Evolutionary conservation across 2,888 invertebrate genomes (phyloP).

Genomic region (Tenthredo scrophulariae): DNA sequence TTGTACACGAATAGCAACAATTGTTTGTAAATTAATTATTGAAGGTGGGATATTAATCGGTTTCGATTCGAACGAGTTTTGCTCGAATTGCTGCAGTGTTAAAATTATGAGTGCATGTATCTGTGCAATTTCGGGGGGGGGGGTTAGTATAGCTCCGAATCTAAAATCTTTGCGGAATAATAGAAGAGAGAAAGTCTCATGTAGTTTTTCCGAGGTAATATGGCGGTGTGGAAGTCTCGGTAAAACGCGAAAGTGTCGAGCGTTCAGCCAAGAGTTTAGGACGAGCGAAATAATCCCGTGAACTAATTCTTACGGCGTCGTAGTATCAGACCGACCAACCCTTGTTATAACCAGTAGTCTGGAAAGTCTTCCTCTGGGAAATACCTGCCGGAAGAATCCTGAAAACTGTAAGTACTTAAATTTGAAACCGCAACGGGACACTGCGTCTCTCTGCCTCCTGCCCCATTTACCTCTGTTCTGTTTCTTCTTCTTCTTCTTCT

Average conservation of each 20-base stretch:
- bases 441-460: slow-evolving; percentile 46
- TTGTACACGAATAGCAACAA: neutral
- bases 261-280: slow-evolving; percentile 20
- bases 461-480: neutral
- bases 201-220: neutral
- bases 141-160: neutral
- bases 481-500: slow-evolving; percentile 24
- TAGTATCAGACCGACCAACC: slow-evolving; percentile 5
- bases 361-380: slow-evolving; percentile 51
- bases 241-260: neutral
- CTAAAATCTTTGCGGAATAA: neutral
- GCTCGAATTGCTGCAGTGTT: neutral
- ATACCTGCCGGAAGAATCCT: slow-evolving; percentile 49
- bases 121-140: neutral
- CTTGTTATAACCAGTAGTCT: neutral
- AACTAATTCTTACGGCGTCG: slow-evolving; percentile 44
- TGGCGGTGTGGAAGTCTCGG: neutral
- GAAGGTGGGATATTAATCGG: neutral
- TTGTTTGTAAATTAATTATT: slow-evolving; percentile 11
- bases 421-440: slow-evolving; percentile 53
- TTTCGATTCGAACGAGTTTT: neutral
- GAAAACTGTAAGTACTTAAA: slow-evolving; percentile 52
- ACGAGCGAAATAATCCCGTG: slow-evolving; percentile 36
- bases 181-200: neutral
- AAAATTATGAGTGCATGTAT: neutral